Evolutionary conservation across 2,113 vertebrate genomes (phyloP), one percentile per base, ranked within the genome.

Genomic region (Nesoenas mayeri): DNA sequence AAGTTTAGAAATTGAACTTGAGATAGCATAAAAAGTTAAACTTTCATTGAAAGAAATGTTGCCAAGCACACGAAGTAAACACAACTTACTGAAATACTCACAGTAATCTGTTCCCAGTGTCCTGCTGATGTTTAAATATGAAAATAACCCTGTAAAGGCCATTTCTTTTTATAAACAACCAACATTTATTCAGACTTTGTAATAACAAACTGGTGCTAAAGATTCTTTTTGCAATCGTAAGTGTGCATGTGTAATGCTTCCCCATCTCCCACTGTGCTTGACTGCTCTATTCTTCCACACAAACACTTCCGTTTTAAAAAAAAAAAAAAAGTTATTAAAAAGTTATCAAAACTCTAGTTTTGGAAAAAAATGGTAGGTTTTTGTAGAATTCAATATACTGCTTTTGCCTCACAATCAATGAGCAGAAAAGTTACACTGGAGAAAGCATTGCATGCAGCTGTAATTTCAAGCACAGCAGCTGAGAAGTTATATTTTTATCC

Each of bases 191-290:
- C 87, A 91, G 70, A 73, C 64, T 79, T 95, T 42, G 58, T 17
- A 89, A 81, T 13, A 95, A 96, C 89, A 93, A 93, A 93, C 50
- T 57, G 44, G 81, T 80, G 89, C 66, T 93, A 64, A 94, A 81
- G 56, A 54, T 79, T 73, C 85, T 80, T 89, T 85, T 83, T 91
- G 79, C 88, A 94, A 48, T 77, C 53, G 2, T 64, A 83, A 83
- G 26, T 60, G 64, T 26, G 82, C 9, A 10, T 4, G 5, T 51
- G 15, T 58, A 74, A 85, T 6, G 26, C 74, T 90, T 56, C 64
- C 48, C 61, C n/a, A 38, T 42, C 42, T 60, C 79, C 53, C 24
- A 38, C 85, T 54, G n/a, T 32, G 40, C 51, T 31, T 47, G 31
- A 73, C 71, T 78, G 50, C 36, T 51, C 42, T 70, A 47, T 19